phyloP scores from a whole-genome alignment of 2,113 vertebrate genomes.

The Tragulus kanchil region DNA sequence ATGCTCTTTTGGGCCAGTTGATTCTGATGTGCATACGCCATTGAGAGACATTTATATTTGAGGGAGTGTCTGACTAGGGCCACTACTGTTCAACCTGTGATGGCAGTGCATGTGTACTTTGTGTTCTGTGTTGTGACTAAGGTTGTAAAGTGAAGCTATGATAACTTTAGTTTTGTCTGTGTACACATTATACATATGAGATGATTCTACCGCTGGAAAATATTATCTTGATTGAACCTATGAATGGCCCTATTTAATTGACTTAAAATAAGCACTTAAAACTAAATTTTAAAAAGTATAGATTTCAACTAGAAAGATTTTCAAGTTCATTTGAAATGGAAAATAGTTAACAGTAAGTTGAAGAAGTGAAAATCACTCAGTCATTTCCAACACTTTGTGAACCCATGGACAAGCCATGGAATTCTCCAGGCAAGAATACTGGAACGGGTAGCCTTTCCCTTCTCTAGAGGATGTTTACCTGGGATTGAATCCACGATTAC shows the following conservation, averaged over 20 bases:
- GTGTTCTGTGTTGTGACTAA: background rate
- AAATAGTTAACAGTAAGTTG: background rate
- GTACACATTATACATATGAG: background rate
- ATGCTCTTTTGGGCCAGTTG: background rate
- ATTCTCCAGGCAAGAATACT: too few species aligned
- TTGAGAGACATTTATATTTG: background rate
- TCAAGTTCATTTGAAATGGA: background rate
- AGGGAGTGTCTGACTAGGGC: background rate
- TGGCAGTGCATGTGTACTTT: background rate
- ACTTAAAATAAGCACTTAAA: background rate
- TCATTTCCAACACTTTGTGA: too few species aligned
- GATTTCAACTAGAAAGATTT: background rate
- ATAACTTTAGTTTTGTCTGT: background rate
- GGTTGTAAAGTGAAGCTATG: background rate
- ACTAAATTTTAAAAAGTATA: background rate
- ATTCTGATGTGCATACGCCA: background rate
- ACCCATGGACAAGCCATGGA: too few species aligned
- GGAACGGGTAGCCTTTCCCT: too few species aligned
- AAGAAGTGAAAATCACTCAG: too few species aligned
- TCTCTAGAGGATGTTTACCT: too few species aligned
- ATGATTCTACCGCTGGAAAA: background rate
- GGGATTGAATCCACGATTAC: background rate
- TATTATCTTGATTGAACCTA: background rate
- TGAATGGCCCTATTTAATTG: background rate
- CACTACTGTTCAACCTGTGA: background rate